Conservation (phyloP, 2,797 vertebrate species). For the Sibirionetta formosa region DNA sequence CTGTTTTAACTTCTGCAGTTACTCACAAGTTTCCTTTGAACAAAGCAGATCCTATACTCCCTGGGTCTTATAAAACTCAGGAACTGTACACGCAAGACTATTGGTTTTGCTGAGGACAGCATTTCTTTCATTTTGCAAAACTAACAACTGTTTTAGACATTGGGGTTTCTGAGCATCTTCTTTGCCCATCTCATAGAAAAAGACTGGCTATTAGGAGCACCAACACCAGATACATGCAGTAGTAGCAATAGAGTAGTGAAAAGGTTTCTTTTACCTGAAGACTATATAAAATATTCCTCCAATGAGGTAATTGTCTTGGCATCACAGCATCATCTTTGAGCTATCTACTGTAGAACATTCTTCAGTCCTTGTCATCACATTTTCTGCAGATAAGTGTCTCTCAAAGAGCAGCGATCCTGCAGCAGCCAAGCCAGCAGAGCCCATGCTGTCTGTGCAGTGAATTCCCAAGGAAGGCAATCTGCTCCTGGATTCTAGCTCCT, state of each 20-base stretch:
- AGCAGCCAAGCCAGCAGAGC: fast-evolving
- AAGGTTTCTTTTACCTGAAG: not conserved
- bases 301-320: fast-evolving
- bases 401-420: not conserved
- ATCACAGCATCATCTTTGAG: not conserved
- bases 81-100: not conserved
- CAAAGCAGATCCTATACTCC: not conserved
- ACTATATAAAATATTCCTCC: not conserved
- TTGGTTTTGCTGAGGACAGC: not conserved
- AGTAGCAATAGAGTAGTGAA: not conserved
- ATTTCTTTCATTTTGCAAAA: not conserved
- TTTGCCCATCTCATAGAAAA: not conserved
- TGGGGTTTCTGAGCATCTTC: not conserved
- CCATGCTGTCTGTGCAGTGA: not conserved
- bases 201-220: not conserved
- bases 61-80: not conserved
- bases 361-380: not conserved
- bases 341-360: not conserved
- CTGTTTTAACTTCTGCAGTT: not conserved
- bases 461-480: not conserved
- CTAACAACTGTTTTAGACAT: too few relatives aligned
- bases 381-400: not conserved
- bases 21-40: not conserved
- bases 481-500: not conserved
- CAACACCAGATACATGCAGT: too few relatives aligned